These are phyloP conservation scores for Podabrus alpinus DNA, from an alignment of 2,888 invertebrate species.

Conservation along the genomic window DNA sequence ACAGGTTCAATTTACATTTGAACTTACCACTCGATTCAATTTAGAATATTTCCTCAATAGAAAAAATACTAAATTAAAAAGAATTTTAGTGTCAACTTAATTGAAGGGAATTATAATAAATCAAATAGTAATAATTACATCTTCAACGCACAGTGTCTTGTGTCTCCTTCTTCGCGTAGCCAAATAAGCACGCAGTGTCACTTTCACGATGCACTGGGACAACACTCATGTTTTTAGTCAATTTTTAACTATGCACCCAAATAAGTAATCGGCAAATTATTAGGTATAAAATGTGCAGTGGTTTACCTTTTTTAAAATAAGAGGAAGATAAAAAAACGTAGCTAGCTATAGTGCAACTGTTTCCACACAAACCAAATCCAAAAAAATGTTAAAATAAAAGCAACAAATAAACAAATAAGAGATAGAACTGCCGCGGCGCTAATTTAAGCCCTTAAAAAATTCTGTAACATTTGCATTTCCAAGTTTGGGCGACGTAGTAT, in stretches of 20 bases:
- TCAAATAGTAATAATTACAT: not conserved
- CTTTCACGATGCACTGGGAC: not conserved
- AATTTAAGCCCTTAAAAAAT: not conserved
- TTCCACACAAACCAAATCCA: constrained; percentile 15
- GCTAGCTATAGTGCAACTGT: constrained; percentile 13
- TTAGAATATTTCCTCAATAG: not conserved
- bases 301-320: not conserved
- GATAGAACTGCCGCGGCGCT: not conserved
- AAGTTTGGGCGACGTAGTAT: not conserved
- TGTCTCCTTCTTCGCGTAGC: not conserved
- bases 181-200: not conserved
- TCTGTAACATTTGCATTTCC: not conserved
- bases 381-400: not conserved
- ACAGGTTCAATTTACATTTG: constrained; percentile 31
- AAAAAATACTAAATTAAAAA: not conserved
- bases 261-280: not conserved
- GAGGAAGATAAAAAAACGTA: not conserved
- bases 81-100: not conserved
- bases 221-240: not conserved
- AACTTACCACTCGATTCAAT: constrained; percentile 29
- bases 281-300: not conserved
- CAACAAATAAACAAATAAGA: not conserved
- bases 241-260: not conserved
- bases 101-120: not conserved
- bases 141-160: not conserved